These are phyloP conservation scores for Apostichopus californicus DNA, from an alignment of 35 echinoderm and acorn worm species.

Conservation along the genomic window DNA sequence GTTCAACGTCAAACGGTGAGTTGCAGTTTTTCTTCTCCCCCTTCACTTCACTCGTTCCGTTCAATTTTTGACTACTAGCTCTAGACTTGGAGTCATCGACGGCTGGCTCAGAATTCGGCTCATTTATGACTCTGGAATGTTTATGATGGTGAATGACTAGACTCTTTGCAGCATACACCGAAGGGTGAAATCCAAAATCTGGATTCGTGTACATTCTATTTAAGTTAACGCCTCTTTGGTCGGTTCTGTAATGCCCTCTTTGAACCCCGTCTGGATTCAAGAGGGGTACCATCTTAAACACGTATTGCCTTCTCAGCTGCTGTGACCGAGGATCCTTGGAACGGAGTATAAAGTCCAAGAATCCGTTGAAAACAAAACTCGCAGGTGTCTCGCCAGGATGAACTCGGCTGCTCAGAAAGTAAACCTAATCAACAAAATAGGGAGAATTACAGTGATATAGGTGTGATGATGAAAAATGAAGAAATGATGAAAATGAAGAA, in stretches of 20 bases:
- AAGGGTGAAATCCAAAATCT: constrained; percentile 76
- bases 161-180: constrained; percentile 89
- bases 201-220: constrained; percentile 91
- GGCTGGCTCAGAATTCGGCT: not conserved
- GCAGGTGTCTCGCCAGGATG: constrained; percentile 96
- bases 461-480: too few species aligned
- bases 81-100: not conserved
- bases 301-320: constrained; percentile 89
- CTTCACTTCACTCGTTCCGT: too few species aligned
- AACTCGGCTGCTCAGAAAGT: constrained; percentile 87
- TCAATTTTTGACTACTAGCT: not conserved
- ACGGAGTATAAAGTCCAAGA: constrained; percentile 96
- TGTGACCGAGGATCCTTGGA: constrained; percentile 78
- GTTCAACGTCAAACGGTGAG: not conserved
- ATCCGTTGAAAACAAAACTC: constrained; percentile 98
- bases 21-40: not conserved
- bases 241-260: constrained; percentile 91
- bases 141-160: constrained; percentile 85
- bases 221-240: constrained; percentile 94
- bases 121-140: constrained; percentile 61
- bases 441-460: too few species aligned
- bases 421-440: constrained; percentile 51
- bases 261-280: constrained; percentile 95
- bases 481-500: too few species aligned
- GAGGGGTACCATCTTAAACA: constrained; percentile 92